These are phyloP conservation scores for Crossaster papposus DNA, from an alignment of 53 echinoderm and acorn worm genomes.

Conservation along the genomic window DNA sequence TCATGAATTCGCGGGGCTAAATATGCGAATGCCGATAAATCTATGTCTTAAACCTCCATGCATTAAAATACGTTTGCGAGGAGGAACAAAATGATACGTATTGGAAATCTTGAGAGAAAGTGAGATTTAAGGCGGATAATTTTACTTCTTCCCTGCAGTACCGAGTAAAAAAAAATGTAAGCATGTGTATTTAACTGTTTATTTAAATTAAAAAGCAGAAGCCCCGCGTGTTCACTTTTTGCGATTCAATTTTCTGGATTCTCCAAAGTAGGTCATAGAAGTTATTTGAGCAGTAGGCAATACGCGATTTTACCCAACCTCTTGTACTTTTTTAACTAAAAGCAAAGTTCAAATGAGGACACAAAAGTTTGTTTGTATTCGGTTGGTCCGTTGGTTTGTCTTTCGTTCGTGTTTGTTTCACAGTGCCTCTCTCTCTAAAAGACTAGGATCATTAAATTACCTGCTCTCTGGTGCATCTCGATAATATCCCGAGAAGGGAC, in stretches of 20 bases:
- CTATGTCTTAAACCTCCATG: constrained; percentile 36
- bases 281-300: too few species aligned
- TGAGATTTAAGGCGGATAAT: constrained; percentile 11
- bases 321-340: too few species aligned
- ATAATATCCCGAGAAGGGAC: neutral
- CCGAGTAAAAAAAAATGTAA: constrained; percentile 37
- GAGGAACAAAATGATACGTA: neutral
- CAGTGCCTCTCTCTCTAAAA: neutral
- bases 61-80: constrained; percentile 35
- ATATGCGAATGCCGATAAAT: constrained; percentile 45
- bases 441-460: too few species aligned
- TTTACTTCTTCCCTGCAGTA: constrained; percentile 1
- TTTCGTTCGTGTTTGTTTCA: neutral
- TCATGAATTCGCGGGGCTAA: constrained; percentile 56
- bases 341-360: too few species aligned
- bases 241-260: neutral
- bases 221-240: neutral
- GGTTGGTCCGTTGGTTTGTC: neutral
- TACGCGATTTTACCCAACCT: too few species aligned
- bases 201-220: neutral
- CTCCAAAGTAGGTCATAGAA: too few species aligned
- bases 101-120: neutral
- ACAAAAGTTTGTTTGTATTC: neutral
- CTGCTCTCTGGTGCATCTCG: neutral
- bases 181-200: neutral